These are phyloP conservation scores for Melanotaenia parkinsoni DNA, from an alignment of 2,797 vertebrate genomes.

Conservation along the genomic window DNA sequence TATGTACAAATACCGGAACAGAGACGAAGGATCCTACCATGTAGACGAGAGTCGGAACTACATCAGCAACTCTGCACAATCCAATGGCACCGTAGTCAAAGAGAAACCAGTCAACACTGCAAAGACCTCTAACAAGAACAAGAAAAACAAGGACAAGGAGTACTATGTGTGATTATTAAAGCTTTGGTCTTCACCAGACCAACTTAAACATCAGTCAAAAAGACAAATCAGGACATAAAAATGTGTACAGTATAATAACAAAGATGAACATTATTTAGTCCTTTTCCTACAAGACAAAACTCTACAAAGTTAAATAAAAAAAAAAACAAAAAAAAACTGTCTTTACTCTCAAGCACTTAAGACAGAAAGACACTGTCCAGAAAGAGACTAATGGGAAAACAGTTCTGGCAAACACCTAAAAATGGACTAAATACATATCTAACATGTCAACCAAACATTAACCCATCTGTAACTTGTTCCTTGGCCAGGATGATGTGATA, in stretches of 20 bases:
- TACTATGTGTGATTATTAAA: slow-evolving; percentile 95
- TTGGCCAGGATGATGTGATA: slow-evolving; percentile 78
- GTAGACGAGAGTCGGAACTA: slow-evolving; percentile 99
- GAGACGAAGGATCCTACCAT: slow-evolving; percentile 97
- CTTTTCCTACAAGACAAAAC: slow-evolving; percentile 81
- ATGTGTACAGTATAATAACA: slow-evolving; percentile 91
- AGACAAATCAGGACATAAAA: slow-evolving; percentile 81
- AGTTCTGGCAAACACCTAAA: slow-evolving; percentile 84
- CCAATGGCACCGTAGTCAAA: slow-evolving; percentile 96
- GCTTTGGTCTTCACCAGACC: slow-evolving; percentile 61
- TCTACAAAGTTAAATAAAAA: slow-evolving; percentile 60
- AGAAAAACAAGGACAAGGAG: slow-evolving; percentile 99
- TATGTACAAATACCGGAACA: slow-evolving; percentile 99
- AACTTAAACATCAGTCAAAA: slow-evolving; percentile 68
- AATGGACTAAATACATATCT: slow-evolving; percentile 80
- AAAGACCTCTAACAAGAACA: slow-evolving; percentile 94
- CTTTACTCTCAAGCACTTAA: slow-evolving; percentile 88
- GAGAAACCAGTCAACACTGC: slow-evolving; percentile 93
- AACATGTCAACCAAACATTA: slow-evolving; percentile 71
- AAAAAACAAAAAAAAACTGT: slow-evolving; percentile 79
- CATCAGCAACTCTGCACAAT: slow-evolving; percentile 99
- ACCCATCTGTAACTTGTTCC: slow-evolving; percentile 71
- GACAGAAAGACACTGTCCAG: slow-evolving; percentile 54
- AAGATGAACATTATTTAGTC: slow-evolving; percentile 85
- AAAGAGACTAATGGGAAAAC: slow-evolving; percentile 48